These are phyloP conservation scores for Buathra laborator DNA, from an alignment of 2,888 invertebrate genomes.

Conservation along the genomic window DNA sequence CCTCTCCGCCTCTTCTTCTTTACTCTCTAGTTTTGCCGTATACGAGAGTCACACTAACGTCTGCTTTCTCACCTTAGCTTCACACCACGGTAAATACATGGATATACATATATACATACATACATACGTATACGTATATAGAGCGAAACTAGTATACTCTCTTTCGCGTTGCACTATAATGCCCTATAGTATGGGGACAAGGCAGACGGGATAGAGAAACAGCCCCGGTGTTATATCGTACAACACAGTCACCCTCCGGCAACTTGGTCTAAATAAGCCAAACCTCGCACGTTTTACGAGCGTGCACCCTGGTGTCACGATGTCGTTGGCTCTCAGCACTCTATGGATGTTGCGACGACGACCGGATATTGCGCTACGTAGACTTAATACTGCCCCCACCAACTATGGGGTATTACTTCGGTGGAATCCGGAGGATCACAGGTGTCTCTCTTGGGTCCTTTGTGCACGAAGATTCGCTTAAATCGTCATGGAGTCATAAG, in stretches of 20 bases:
- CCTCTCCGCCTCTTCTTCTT: slow-evolving; percentile 30
- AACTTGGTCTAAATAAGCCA: slow-evolving; percentile 58
- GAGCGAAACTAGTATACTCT: slow-evolving; percentile 6
- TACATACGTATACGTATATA: background rate
- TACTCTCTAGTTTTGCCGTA: slow-evolving; percentile 18
- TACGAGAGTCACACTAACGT: slow-evolving; percentile 52
- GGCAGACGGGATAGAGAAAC: background rate
- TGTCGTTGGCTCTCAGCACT: slow-evolving; percentile 39
- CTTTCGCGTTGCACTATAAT: slow-evolving; percentile 6
- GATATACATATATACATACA: background rate
- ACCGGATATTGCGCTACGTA: slow-evolving; percentile 48
- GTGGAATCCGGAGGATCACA: slow-evolving; percentile 11
- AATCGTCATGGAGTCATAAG: slow-evolving; percentile 30
- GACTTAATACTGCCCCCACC: slow-evolving; percentile 34
- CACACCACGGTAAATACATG: slow-evolving; percentile 18
- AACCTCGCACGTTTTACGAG: slow-evolving; percentile 52
- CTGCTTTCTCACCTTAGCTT: slow-evolving; percentile 49
- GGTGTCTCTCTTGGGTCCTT: background rate
- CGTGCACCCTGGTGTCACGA: slow-evolving; percentile 37
- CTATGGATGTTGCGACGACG: slow-evolving; percentile 21
- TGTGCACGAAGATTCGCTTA: background rate
- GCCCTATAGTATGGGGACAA: background rate
- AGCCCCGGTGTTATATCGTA: slow-evolving; percentile 16
- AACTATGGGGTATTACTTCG: slow-evolving; percentile 6
- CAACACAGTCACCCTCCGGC: slow-evolving; percentile 1